Evolutionary conservation across 2,113 vertebrate genomes (phyloP), one percentile per base, ranked within the genome.

Genomic region (Manacus vitellinus): DNA sequence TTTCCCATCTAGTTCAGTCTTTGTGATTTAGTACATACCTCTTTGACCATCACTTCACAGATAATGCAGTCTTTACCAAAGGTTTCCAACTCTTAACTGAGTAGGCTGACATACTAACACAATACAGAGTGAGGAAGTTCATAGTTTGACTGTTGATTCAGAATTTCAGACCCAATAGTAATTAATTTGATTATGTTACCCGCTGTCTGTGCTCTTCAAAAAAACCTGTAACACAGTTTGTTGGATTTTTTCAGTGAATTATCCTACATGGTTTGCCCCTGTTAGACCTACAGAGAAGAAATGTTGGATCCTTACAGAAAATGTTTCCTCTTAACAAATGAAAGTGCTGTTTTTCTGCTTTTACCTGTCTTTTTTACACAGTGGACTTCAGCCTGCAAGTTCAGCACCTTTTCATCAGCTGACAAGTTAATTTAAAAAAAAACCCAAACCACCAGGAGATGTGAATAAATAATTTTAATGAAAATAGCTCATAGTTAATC

Each of bases 401-500:
- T 90, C 46, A 88, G 12, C 22, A 76, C 3, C 6, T 65, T 66
- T 80, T 87, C 37, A 92, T 52, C 37, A 79, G 11, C 22, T 77
- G 85, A 47, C 41, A 85, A 72, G 25, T 31, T 52, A 37, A 87
- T 85, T 85, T 12, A 52, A 55, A 89, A 93, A 85, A 28, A 28
- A 37, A 83, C 10, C 10, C 2, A 72, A 51, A 56, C 33, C 22
- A 14, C 3, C 16, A 46, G 47, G 44, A 85, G 22, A 90, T 83
- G 9, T 35, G 31, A 93, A 92, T 85, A 94, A 94, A 93, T 41
- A 47, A 85, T 72, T 85, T 62, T 77, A 93, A 79, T 89, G 35
- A 83, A 92, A 87, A 86, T 44, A 86, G 35, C 25, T 33, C 19
- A n/a, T 30, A 78, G 72, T 76, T 55, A 35, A 30, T 83, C 86